Evolutionary conservation across 2,113 vertebrate genomes (phyloP), one percentile per base, ranked within the genome.

Genomic region (Macroglossus sobrinus): DNA sequence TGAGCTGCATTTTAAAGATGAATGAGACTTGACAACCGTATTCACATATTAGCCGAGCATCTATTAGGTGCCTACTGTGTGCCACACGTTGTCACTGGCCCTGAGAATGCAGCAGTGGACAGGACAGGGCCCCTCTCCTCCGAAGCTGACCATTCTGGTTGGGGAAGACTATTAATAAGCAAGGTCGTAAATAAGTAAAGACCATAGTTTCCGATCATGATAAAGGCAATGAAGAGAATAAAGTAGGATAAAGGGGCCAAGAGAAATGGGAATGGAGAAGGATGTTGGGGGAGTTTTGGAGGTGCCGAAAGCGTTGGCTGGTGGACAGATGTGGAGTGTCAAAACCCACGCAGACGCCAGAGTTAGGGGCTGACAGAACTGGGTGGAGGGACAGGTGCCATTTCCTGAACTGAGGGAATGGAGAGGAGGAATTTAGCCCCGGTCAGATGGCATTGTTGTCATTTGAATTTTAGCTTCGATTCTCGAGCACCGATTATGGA

Each of bases 191-290:
- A 22, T 22, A 33, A 79, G 61, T 16, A 50, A 26, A 80, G 61
- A 84, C 53, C 88, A 47, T 86, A 78, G 79, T 72, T 92, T 75
- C 78, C 21, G 4, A 59, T 88, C 76, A 2, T 4, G 81, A 95
- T 82, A 80, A 84, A 71, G 57, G 6, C 87, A 18, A 21, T 7
- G 40, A 75, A 35, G 74, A 89, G n/a, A 43, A 72, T 43, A 3
- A 71, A 59, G 66, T 71, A 53, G 78, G 89, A 53, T 63, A 80
- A 88, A 94, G 95, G 61, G 43, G 26, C n/a, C 13, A 4, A 43
- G 80, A 50, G 45, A 33, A 38, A 4, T 13, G 4, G n/a, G 72
- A 53, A 15, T 11, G 2, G 72, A 12, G 75, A 43, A 33, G 38
- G 84, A 3, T 11, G 2, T 0, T 22, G 3, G 30, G 1, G 35